phyloP scores from a whole-genome alignment of 2,888 invertebrate species.

The Chymomyza amoena region DNA sequence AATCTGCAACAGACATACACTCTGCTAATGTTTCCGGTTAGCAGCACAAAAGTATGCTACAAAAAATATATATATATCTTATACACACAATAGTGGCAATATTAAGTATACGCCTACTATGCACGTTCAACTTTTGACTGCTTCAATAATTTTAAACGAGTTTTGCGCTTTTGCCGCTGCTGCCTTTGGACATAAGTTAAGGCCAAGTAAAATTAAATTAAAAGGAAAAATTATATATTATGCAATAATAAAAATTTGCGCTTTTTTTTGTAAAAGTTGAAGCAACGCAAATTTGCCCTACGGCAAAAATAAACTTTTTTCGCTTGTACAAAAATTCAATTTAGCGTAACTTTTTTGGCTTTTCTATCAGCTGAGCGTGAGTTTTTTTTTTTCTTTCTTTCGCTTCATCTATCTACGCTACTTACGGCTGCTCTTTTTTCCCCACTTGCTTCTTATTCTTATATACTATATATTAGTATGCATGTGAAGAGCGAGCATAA shows the following conservation, averaged over 20 bases:
- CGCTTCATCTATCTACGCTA: conserved; percentile 11
- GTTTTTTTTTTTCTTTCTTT: neutral
- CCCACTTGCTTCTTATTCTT: neutral
- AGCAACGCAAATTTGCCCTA: neutral
- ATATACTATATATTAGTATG: conserved; percentile 42
- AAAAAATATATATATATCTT: neutral
- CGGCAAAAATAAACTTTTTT: conserved; percentile 40
- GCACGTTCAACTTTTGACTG: conserved; percentile 4
- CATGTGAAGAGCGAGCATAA: conserved; percentile 32
- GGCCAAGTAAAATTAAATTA: neutral
- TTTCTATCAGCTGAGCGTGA: conserved; percentile 44
- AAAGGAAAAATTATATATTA: neutral
- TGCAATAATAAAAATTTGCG: neutral
- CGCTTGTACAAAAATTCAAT: conserved; percentile 56
- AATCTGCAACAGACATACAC: neutral
- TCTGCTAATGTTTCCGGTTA: neutral
- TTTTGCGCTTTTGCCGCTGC: conserved; percentile 28
- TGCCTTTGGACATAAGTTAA: neutral
- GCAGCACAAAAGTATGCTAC: neutral
- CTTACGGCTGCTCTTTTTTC: conserved; percentile 55
- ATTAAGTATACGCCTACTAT: conserved; percentile 58
- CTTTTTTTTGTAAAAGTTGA: neutral
- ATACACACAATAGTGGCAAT: conserved; percentile 5
- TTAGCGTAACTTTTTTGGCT: conserved; percentile 62
- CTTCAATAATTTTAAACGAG: conserved; percentile 54